Evolutionary conservation across 2,888 invertebrate genomes (phyloP).

Genomic region (Gryllus longicercus): DNA sequence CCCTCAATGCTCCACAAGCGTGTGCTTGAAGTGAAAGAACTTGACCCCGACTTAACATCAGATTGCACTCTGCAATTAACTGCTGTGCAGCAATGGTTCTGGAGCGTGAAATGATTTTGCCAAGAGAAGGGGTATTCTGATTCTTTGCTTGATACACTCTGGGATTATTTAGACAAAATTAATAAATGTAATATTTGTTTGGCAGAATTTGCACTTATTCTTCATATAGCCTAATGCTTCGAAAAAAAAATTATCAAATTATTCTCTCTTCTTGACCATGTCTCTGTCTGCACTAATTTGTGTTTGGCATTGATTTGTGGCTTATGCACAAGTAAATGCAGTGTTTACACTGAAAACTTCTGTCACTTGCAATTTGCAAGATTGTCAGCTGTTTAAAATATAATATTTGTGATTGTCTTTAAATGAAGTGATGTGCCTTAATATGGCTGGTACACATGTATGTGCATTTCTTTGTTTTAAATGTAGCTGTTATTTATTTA

Average conservation of each 20-base stretch:
- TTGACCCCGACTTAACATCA: not conserved
- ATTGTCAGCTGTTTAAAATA: not conserved
- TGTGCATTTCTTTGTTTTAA: not conserved
- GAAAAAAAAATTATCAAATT: no score
- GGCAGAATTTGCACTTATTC: no score
- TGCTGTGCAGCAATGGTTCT: not conserved
- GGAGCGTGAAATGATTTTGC: not conserved
- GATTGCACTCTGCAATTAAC: not conserved
- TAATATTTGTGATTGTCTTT: not conserved
- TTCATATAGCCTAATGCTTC: no score
- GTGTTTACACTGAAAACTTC: not conserved
- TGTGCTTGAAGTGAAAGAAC: not conserved
- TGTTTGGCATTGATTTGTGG: not conserved
- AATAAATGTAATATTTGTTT: no score
- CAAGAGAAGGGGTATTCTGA: no score
- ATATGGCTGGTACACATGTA: conserved; percentile 9
- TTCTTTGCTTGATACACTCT: no score
- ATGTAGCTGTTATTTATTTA: not conserved
- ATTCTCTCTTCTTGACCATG: no score
- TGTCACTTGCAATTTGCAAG: not conserved
- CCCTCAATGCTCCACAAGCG: not conserved
- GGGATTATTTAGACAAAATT: no score
- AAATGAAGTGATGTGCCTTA: not conserved
- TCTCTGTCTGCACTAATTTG: no score
- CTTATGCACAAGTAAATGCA: conserved; percentile 17